Percentiles rank a stretch among this genome's conserved stretches.
These are phyloP conservation scores for Zaprionus nigranus DNA, from an alignment of 1,140 invertebrate genomes.

Conservation along the genomic window DNA sequence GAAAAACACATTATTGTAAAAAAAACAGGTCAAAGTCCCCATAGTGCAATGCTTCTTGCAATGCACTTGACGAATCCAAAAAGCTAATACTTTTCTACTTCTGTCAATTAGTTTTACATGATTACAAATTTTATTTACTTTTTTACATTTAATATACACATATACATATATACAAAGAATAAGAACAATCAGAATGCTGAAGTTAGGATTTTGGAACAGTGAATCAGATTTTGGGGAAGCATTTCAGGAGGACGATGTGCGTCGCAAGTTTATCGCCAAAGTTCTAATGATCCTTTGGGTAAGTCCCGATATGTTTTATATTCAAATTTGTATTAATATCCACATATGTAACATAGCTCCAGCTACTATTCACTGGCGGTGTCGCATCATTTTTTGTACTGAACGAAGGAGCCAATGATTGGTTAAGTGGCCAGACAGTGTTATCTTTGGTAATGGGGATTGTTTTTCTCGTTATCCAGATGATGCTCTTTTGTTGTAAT, in stretches of 20 bases:
- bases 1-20: no score
- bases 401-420: not conserved
- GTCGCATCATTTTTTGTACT: not conserved
- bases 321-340: not conserved
- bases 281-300: not conserved
- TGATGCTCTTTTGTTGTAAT: not conserved
- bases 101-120: not conserved
- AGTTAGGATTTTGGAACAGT: not conserved
- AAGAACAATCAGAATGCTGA: not conserved
- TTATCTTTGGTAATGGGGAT: fast-evolving
- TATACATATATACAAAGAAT: no score
- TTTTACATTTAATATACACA: no score
- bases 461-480: not conserved
- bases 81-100: no score
- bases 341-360: not conserved
- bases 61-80: no score
- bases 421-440: not conserved
- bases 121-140: not conserved
- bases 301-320: not conserved
- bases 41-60: no score
- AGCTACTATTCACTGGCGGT: not conserved
- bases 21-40: no score
- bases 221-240: not conserved
- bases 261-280: not conserved
- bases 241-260: not conserved